A percentile compares a stretch with the other conserved stretches of the same genome.
phyloP scores from a whole-genome alignment of 2,888 invertebrate species.

The Gortyna flavago region DNA sequence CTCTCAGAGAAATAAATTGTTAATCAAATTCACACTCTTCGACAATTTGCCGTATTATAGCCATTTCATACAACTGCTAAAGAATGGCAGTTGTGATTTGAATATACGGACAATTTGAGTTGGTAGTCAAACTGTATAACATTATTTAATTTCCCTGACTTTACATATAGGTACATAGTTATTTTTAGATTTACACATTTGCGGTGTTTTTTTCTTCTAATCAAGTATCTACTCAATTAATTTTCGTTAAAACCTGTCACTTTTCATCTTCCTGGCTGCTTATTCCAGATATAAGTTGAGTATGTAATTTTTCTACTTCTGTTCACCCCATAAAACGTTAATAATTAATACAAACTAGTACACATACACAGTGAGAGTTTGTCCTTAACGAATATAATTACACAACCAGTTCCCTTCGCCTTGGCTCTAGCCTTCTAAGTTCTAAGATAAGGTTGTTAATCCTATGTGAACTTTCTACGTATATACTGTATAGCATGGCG shows the following conservation, averaged over 20 bases:
- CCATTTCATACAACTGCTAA: neutral
- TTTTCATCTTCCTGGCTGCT: neutral
- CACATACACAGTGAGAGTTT: neutral
- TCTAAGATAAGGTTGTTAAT: slow-evolving; percentile 16
- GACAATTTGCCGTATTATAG: neutral
- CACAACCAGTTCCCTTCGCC: slow-evolving; percentile 21
- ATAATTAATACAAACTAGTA: neutral
- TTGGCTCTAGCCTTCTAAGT: neutral
- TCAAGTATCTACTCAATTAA: too few relatives aligned
- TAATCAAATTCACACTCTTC: neutral
- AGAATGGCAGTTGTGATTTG: neutral
- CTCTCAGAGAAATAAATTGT: neutral
- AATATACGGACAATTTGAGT: neutral
- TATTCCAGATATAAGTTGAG: neutral
- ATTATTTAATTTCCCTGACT: neutral
- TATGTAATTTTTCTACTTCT: neutral
- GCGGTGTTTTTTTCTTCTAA: neutral
- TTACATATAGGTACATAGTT: too few relatives aligned
- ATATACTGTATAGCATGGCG: neutral
- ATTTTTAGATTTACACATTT: neutral
- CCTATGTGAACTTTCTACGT: neutral
- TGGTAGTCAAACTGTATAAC: fast-evolving
- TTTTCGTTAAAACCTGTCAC: neutral
- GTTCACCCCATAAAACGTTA: neutral
- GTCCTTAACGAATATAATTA: slow-evolving; percentile 26